Conservation (phyloP, 2,113 vertebrate genomes). For the Taxidea taxus region DNA sequence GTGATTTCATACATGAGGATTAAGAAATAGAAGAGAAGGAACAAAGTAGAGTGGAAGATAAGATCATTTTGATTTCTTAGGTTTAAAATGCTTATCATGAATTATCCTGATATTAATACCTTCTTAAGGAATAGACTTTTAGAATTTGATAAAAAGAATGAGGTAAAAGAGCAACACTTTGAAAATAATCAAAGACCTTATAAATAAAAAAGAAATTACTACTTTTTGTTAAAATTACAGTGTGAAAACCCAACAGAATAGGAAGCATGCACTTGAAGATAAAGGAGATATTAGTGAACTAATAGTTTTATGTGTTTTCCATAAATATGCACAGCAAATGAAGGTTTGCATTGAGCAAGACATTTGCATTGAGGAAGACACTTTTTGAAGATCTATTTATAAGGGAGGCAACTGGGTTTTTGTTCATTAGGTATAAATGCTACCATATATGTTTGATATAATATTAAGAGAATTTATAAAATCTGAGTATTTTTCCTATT, state of each 20-base stretch:
- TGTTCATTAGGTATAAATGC: not conserved
- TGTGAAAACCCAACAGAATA: not conserved
- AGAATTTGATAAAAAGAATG: not conserved
- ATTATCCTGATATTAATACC: not conserved
- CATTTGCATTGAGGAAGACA: not conserved
- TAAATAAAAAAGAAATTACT: not conserved
- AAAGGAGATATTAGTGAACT: not conserved
- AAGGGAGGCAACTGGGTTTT: not conserved
- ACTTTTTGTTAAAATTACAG: slow-evolving; percentile 2
- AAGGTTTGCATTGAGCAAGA: not conserved
- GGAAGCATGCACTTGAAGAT: not conserved
- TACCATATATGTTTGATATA: not conserved
- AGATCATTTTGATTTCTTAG: not conserved
- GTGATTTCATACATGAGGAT: not conserved
- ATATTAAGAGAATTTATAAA: slow-evolving; percentile 1
- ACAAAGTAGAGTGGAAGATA: not conserved
- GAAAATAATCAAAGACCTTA: not conserved
- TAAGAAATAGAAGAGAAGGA: not conserved
- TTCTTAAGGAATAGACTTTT: not conserved
- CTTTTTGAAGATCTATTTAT: not conserved
- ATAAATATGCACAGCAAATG: not conserved
- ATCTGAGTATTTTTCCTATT: not conserved
- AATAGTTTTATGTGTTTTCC: slow-evolving; percentile 9
- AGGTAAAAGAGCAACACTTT: not conserved
- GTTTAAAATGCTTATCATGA: not conserved